A percentile compares a stretch with the other conserved stretches of the same genome.
These are phyloP conservation scores for Mobula birostris DNA, from an alignment of 2,113 vertebrate species.

Conservation along the genomic window DNA sequence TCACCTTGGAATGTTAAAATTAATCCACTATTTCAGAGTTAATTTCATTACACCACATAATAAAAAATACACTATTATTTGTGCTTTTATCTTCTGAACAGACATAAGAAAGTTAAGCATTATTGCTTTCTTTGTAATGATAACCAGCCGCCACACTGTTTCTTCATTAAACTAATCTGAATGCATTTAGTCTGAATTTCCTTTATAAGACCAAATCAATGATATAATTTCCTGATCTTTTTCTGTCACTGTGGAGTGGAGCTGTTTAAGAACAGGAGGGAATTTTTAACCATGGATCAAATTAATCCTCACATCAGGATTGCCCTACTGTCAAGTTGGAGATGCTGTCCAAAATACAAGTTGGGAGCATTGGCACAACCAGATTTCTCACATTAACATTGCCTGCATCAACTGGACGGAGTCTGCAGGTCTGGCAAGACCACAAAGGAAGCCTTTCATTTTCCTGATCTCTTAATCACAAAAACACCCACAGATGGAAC, in stretches of 20 bases:
- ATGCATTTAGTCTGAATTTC: background rate
- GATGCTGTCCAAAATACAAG: background rate
- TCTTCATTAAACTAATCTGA: slow-evolving; percentile 21
- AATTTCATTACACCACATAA: background rate
- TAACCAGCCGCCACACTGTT: background rate
- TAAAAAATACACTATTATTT: background rate
- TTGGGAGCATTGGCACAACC: background rate
- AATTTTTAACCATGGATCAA: background rate
- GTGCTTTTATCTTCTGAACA: background rate
- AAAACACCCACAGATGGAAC: too few relatives aligned
- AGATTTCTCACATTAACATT: background rate
- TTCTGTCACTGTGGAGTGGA: background rate
- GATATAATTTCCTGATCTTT: background rate
- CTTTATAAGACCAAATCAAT: background rate
- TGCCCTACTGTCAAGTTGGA: background rate
- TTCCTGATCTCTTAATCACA: background rate
- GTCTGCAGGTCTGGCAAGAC: background rate
- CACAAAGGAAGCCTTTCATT: background rate
- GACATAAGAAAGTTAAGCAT: background rate
- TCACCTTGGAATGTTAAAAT: background rate
- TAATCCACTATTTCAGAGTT: background rate
- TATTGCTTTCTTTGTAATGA: background rate
- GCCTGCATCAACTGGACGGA: background rate
- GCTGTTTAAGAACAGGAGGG: too few relatives aligned
- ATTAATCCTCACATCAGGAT: background rate